These are phyloP conservation scores for Lasiommata megera DNA, from an alignment of 2,888 invertebrate species.

Conservation along the genomic window DNA sequence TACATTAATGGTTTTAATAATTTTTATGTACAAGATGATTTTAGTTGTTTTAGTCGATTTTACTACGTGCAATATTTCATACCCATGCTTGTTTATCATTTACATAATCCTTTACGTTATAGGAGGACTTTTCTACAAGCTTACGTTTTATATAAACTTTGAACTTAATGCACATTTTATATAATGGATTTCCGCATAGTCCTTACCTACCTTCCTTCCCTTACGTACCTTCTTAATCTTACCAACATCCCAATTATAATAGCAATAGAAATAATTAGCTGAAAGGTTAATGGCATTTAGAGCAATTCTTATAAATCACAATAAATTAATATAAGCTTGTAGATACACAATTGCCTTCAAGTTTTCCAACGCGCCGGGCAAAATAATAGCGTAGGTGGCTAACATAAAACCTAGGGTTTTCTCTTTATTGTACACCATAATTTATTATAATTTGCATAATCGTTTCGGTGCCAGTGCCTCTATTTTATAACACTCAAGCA, in stretches of 20 bases:
- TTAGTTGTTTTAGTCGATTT: too few relatives aligned
- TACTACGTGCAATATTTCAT: too few relatives aligned
- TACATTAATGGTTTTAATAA: too few relatives aligned
- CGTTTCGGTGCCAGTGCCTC: conserved; percentile 6
- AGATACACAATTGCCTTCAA: conserved; percentile 10
- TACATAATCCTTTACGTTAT: too few relatives aligned
- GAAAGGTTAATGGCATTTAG: not conserved
- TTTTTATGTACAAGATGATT: too few relatives aligned
- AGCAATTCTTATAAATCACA: conserved; percentile 14
- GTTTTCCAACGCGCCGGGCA: not conserved
- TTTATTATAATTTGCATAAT: conserved; percentile 19
- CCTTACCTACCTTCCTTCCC: too few relatives aligned
- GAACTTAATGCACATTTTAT: too few relatives aligned
- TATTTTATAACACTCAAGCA: not conserved
- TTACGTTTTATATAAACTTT: too few relatives aligned
- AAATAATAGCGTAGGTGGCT: not conserved
- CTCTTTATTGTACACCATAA: conserved; percentile 14
- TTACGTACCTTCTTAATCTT: too few relatives aligned
- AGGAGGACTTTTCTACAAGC: too few relatives aligned
- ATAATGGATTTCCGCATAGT: too few relatives aligned
- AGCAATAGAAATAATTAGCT: not conserved
- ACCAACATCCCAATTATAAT: not conserved
- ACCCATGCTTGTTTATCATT: too few relatives aligned
- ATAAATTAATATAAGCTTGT: conserved; percentile 15
- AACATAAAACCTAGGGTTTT: conserved; percentile 10